phyloP scores from a whole-genome alignment of 2,888 invertebrate species.

The Strigamia crassipes region DNA sequence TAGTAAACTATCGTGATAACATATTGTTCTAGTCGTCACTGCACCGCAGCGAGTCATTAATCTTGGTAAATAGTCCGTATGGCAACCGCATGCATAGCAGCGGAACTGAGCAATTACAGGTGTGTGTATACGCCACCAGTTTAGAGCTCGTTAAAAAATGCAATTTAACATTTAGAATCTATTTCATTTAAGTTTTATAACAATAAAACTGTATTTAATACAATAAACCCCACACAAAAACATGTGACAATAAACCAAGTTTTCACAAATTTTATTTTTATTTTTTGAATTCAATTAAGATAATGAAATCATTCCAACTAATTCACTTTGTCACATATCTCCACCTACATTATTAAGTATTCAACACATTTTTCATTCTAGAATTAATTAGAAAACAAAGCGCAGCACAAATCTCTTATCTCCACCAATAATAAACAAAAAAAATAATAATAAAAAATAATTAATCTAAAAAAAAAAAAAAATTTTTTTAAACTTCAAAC shows the following conservation, averaged over 20 bases:
- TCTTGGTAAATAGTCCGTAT: neutral
- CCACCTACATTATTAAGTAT: neutral
- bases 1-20: neutral
- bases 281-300: too few species aligned
- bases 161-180: neutral
- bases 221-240: neutral
- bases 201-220: too few species aligned
- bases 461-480: neutral
- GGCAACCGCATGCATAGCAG: neutral
- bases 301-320: too few species aligned
- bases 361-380: neutral
- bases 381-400: constrained; percentile 1
- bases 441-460: neutral
- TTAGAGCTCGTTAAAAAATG: neutral
- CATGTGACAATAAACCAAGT: neutral
- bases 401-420: neutral
- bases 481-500: neutral
- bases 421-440: neutral
- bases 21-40: neutral
- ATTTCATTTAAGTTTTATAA: neutral
- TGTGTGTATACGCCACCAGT: neutral
- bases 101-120: neutral
- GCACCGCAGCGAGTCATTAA: neutral
- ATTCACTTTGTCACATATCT: neutral
- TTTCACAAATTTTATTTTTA: neutral